These are phyloP conservation scores for Phyto melanocephala DNA, from an alignment of 2,888 invertebrate species.

Conservation along the genomic window DNA sequence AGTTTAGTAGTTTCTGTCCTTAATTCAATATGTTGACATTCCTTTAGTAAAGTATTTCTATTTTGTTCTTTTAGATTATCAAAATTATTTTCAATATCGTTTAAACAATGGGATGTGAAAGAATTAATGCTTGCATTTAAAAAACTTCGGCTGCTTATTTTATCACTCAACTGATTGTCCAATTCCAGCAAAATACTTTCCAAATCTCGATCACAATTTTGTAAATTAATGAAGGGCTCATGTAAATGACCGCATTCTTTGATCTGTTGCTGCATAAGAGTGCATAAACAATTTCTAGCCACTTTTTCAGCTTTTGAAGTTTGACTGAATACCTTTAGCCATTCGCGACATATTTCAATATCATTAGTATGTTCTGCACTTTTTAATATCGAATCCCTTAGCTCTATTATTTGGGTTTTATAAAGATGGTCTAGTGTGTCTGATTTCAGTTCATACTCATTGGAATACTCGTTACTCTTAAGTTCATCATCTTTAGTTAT, in stretches of 20 bases:
- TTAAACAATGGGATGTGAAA: conserved; percentile 35
- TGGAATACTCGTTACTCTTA: conserved; percentile 55
- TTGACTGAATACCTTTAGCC: conserved; percentile 73
- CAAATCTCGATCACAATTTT: conserved; percentile 67
- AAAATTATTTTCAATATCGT: neutral
- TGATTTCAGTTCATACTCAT: conserved; percentile 65
- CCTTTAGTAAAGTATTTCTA: conserved; percentile 1
- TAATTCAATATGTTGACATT: conserved; percentile 55
- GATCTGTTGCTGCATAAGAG: conserved; percentile 72
- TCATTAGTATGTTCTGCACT: conserved; percentile 66
- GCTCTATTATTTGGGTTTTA: conserved; percentile 67
- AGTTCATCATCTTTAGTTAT: neutral
- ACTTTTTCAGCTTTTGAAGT: conserved; percentile 70
- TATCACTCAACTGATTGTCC: conserved; percentile 51
- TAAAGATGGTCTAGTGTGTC: conserved; percentile 69
- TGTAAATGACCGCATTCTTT: conserved; percentile 62
- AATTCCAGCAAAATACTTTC: conserved; percentile 65
- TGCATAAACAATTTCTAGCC: conserved; percentile 72
- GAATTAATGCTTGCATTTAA: neutral
- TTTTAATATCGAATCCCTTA: conserved; percentile 67
- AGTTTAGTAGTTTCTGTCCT: conserved; percentile 59
- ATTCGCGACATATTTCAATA: conserved; percentile 69
- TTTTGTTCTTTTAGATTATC: conserved; percentile 6
- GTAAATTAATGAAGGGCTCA: conserved; percentile 70
- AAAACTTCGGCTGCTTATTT: conserved; percentile 14